phyloP scores from a whole-genome alignment of 1,140 invertebrate genomes.

The Sycobia sp. region DNA sequence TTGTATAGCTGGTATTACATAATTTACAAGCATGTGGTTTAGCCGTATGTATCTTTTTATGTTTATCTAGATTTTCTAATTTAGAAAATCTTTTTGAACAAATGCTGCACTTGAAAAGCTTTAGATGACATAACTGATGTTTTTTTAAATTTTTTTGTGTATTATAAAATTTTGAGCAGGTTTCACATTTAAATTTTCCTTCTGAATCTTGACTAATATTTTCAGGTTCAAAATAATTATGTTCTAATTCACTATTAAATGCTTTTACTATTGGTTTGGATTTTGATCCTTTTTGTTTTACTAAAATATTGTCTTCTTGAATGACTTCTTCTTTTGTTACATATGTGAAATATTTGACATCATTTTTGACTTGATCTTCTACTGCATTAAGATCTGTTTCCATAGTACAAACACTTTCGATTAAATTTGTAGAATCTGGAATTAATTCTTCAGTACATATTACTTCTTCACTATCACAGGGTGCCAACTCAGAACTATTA shows the following conservation, averaged over 20 bases:
- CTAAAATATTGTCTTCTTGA: conserved; percentile 32
- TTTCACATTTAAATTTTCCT: conserved; percentile 52
- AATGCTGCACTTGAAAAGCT: conserved; percentile 51
- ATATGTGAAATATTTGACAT: conserved; percentile 28
- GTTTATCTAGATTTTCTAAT: conserved; percentile 52
- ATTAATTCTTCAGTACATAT: conserved; percentile 29
- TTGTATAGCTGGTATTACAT: conserved; percentile 50
- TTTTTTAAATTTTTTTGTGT: conserved; percentile 57
- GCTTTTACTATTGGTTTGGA: conserved; percentile 38
- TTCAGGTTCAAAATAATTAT: conserved; percentile 42
- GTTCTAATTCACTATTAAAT: conserved; percentile 43
- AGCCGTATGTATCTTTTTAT: conserved; percentile 47
- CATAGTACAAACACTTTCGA: conserved; percentile 19
- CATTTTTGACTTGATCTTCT: conserved; percentile 32
- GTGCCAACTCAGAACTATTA: conserved; percentile 15
- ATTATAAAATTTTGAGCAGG: conserved; percentile 50
- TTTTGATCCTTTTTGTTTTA: conserved; percentile 48
- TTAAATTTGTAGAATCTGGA: conserved; percentile 30
- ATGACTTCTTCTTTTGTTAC: conserved; percentile 22
- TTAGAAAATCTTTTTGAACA: conserved; percentile 56
- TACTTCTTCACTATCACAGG: conserved; percentile 20
- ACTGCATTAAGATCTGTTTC: conserved; percentile 13
- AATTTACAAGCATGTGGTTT: conserved; percentile 52
- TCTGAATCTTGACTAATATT: conserved; percentile 44
- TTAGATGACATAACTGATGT: conserved; percentile 53